Evolutionary conservation across 2,113 vertebrate species (phyloP).

Genomic region (Grammomys dolichurus): DNA sequence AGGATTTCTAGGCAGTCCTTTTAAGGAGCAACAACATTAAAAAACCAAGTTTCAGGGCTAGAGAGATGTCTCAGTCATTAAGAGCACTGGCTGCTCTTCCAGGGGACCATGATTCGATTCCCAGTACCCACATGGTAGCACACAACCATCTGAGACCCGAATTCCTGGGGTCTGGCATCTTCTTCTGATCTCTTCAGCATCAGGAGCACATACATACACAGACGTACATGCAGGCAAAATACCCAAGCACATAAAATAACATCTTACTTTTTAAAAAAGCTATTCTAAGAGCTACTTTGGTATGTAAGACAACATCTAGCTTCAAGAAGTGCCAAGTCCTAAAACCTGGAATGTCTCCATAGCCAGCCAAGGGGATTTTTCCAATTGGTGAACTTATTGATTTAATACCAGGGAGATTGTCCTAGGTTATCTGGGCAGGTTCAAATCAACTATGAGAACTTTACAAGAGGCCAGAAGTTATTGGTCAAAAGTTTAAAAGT

Average conservation of each 20-base stretch:
- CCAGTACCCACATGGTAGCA: not conserved
- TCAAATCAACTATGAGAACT: not conserved
- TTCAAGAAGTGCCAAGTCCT: not conserved
- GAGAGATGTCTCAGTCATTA: not conserved
- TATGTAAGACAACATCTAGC: not conserved
- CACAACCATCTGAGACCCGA: not conserved
- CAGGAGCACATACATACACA: not conserved
- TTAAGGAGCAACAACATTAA: not conserved
- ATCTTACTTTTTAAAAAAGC: not conserved
- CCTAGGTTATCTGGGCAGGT: not conserved
- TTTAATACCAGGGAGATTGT: not conserved
- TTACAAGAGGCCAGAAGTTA: not conserved
- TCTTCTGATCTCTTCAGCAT: not conserved
- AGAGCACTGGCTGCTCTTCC: not conserved
- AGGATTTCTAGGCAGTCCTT: not conserved
- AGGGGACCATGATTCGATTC: not conserved
- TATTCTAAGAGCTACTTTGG: not conserved
- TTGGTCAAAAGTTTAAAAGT: not conserved
- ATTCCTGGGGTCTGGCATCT: not conserved
- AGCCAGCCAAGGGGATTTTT: not conserved
- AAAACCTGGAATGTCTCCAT: not conserved
- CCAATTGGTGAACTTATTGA: not conserved
- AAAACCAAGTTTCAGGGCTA: not conserved
- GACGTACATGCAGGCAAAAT: not conserved
- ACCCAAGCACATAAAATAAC: not conserved